Conservation (phyloP, 30 jellyfish, hydroid and myxozoan species). For the Pelagia noctiluca region DNA sequence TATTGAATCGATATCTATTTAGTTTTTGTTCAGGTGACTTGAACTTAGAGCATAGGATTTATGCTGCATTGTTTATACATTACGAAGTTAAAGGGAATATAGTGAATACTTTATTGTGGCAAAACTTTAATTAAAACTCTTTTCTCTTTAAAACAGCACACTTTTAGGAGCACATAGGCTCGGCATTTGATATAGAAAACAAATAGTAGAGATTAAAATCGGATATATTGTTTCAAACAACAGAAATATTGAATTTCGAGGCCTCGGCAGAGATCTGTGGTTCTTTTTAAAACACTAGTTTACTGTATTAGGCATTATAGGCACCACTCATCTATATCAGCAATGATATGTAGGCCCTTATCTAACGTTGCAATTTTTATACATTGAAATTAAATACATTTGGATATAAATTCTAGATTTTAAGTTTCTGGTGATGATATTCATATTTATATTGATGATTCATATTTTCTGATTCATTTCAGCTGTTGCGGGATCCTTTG, state of each 20-base stretch:
- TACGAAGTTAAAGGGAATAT: neutral
- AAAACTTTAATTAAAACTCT: neutral
- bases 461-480: neutral
- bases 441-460: neutral
- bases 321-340: neutral
- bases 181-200: too few relatives aligned
- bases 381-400: neutral
- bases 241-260: too few relatives aligned
- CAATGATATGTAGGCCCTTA: neutral
- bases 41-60: neutral
- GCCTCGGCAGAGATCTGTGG: too few relatives aligned
- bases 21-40: neutral
- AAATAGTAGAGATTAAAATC: too few relatives aligned
- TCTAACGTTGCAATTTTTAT: neutral
- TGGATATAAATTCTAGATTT: neutral
- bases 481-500: slow-evolving; percentile 50
- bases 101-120: neutral
- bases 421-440: too few relatives aligned
- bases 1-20: neutral
- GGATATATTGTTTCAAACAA: too few relatives aligned
- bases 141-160: too few relatives aligned
- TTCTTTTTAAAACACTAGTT: too few relatives aligned
- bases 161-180: too few relatives aligned
- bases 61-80: neutral
- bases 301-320: neutral